These are phyloP conservation scores for Tenualosa thibaudeaui DNA, from an alignment of 2,797 vertebrate species.

Conservation along the genomic window DNA sequence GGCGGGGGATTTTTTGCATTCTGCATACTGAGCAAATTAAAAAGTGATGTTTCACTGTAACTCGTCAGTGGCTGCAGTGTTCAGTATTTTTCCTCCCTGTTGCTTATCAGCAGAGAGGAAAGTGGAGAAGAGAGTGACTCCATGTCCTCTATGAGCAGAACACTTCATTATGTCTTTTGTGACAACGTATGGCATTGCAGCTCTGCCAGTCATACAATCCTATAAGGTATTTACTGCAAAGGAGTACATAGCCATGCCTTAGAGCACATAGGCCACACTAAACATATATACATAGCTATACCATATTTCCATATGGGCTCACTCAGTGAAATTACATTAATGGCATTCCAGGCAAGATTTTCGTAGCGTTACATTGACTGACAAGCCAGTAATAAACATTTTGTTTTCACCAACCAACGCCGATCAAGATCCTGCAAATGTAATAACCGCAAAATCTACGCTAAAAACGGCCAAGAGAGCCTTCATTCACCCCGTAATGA, in stretches of 20 bases:
- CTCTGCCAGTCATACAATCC: neutral
- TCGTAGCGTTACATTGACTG: too few relatives aligned
- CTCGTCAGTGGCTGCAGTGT: conserved; percentile 10
- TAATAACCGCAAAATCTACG: too few relatives aligned
- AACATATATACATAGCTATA: neutral
- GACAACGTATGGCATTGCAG: neutral
- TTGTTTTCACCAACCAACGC: too few relatives aligned
- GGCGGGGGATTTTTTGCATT: neutral
- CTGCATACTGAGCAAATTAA: conserved; percentile 17
- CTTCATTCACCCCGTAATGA: too few relatives aligned
- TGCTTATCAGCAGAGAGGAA: neutral
- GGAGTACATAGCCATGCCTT: neutral
- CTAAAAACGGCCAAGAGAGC: too few relatives aligned
- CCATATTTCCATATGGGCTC: neutral
- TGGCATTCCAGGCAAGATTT: too few relatives aligned
- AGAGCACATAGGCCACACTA: neutral
- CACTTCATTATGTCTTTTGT: neutral
- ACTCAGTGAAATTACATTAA: neutral
- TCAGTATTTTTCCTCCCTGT: neutral
- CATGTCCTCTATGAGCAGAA: neutral
- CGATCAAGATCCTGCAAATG: too few relatives aligned
- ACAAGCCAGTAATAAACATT: too few relatives aligned
- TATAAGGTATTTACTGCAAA: neutral
- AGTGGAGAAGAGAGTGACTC: neutral
- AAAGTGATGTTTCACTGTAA: neutral